Base-by-base conservation (phyloP, 2,888 invertebrate species). In the Masnerella sp. region DNA sequence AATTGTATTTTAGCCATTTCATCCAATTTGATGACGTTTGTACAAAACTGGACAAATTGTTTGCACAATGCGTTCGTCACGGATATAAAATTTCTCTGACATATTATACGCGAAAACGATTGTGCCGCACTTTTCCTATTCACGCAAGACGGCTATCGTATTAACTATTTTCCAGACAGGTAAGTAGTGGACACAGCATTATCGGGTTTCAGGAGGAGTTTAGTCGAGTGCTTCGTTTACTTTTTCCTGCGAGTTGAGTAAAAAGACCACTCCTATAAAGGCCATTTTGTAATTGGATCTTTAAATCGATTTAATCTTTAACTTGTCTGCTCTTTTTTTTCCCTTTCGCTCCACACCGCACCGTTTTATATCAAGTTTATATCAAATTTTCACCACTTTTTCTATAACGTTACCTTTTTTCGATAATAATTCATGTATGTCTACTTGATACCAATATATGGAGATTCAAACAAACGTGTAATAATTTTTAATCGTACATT, bases 171-270 rank as follows among this genome's bases (percentile, higher is more conserved):
- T 70, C 62, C 62, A 61, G 70, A 70, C 70, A 70, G 67, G 70
- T 73, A 70, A 74, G 70, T 74, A 56, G 70, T 62, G 74, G 70
- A 74, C 74, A 67, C 65, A 70, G 74, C 67, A 65, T 74, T 74
- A 74, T 70, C 74, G 70, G 74, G 74, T 74, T 74, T 74, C 74
- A 61, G 70, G 61, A 61, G 72, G 61, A 74, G 74, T 74, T 74
- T 61, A 74, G 74, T 54, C 69, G 74, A 74, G 74, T 74, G 74
- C 74, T 74, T 74, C 74, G 69, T 74, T 74, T 74, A 70, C 74
- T 70, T 70, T 74, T 69, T 62, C 62, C 65, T 58, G 61, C 56
- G 65, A 67, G 49, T 49, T 62, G 51, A 67, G 67, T 67, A 67
- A 70, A 74, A 74, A 74, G 74, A 74, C 69, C 65, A 74, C 74